Evolutionary conservation across 2,797 vertebrate genomes (phyloP).

Genomic region (Enteromius argenteus): DNA sequence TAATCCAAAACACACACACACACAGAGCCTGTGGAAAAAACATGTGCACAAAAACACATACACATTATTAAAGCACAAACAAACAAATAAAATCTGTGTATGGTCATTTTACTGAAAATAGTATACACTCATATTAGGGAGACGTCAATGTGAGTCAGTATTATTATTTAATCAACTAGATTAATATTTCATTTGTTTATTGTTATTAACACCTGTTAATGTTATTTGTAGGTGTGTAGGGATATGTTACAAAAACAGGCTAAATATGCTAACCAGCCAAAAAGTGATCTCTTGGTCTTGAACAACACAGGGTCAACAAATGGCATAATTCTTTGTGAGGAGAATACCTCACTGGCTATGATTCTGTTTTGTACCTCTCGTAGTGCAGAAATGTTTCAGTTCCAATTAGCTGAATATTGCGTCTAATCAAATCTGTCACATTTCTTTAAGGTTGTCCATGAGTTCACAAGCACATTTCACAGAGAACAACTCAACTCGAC

Average conservation of each 20-base stretch:
- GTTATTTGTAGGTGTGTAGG: neutral
- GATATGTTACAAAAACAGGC: neutral
- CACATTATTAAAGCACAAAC: conserved; percentile 20
- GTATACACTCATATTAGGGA: neutral
- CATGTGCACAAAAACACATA: conserved; percentile 28
- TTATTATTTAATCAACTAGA: neutral
- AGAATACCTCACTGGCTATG: neutral
- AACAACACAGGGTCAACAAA: neutral
- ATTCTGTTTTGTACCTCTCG: neutral
- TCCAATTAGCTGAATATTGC: neutral
- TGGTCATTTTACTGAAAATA: neutral
- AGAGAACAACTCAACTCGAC: neutral
- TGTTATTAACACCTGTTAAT: neutral
- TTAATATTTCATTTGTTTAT: neutral
- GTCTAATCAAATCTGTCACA: neutral
- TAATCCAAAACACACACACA: conserved; percentile 46
- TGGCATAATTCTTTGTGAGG: neutral
- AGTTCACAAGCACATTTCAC: neutral
- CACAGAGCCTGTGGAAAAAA: conserved; percentile 31
- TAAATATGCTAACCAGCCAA: neutral
- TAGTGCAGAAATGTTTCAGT: neutral
- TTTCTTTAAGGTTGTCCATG: neutral
- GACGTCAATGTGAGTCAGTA: neutral
- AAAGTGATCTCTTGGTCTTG: neutral
- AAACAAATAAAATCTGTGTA: neutral